Evolutionary conservation across 2,113 vertebrate genomes (phyloP).

Genomic region (Proterorhinus semilunaris): DNA sequence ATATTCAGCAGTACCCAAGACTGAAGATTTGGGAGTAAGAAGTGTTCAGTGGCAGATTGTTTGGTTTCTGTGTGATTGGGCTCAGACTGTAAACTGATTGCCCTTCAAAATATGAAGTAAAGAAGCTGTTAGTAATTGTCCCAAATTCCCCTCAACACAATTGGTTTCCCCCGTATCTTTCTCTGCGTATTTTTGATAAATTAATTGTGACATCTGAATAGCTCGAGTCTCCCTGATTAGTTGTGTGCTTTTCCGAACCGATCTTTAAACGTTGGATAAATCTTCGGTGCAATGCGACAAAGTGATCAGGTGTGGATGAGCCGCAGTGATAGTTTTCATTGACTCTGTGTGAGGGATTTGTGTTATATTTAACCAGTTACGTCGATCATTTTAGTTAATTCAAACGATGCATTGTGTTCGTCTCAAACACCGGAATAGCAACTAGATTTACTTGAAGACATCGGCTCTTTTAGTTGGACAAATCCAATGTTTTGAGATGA

Average conservation of each 20-base stretch:
- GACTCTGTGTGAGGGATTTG: neutral
- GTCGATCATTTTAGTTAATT: neutral
- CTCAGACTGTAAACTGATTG: neutral
- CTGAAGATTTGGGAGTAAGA: neutral
- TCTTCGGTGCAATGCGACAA: neutral
- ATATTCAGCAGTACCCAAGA: neutral
- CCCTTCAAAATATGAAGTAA: neutral
- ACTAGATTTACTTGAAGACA: neutral
- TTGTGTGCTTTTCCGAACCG: neutral
- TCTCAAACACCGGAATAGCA: neutral
- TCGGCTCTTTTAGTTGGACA: neutral
- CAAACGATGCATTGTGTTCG: too few relatives aligned
- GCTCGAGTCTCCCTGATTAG: neutral
- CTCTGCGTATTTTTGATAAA: neutral
- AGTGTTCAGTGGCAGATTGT: neutral
- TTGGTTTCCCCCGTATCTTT: neutral
- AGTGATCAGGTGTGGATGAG: neutral
- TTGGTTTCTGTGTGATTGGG: neutral
- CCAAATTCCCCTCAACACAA: neutral
- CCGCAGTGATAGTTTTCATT: neutral
- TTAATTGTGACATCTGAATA: neutral
- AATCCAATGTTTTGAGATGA: too few relatives aligned
- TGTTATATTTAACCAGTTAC: neutral
- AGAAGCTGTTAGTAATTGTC: neutral
- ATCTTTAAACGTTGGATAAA: neutral